Percentiles rank a stretch among this genome's conserved stretches.
Conservation (phyloP, 1,140 invertebrate species). For the Drosophila subobscura region DNA sequence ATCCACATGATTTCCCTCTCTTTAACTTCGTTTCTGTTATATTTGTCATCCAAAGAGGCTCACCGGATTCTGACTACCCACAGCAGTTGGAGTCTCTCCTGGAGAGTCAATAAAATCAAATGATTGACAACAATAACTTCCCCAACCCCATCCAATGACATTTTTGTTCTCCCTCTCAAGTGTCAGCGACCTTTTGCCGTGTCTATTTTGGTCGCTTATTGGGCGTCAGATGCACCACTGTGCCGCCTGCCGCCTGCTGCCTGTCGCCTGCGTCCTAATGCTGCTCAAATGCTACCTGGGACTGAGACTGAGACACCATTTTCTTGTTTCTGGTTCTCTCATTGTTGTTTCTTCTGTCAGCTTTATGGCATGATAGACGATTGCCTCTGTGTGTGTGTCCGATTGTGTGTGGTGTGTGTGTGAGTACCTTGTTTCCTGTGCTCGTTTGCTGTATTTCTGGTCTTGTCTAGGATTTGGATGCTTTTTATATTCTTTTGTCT, state of each 20-base stretch:
- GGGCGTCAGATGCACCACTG: slow-evolving; percentile 20
- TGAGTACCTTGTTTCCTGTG: slow-evolving; percentile 50
- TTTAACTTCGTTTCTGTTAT: no score
- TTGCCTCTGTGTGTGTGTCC: slow-evolving; percentile 32
- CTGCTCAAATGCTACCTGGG: slow-evolving; percentile 69
- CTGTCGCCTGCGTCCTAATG: slow-evolving; percentile 61
- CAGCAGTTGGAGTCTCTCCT: no score
- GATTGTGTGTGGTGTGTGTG: slow-evolving; percentile 22
- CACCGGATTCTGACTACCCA: no score
- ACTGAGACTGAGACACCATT: slow-evolving; percentile 64
- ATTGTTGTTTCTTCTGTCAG: slow-evolving; percentile 20
- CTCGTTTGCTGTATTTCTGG: slow-evolving; percentile 57
- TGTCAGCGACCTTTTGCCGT: slow-evolving; percentile 32
- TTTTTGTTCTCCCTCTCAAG: slow-evolving; percentile 11
- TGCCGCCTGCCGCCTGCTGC: slow-evolving; percentile 45
- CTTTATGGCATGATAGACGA: slow-evolving; percentile 36
- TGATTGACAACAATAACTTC: neutral
- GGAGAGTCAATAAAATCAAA: no score
- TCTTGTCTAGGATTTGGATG: slow-evolving; percentile 72
- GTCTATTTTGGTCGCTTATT: slow-evolving; percentile 26
- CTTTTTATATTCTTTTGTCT: slow-evolving; percentile 75
- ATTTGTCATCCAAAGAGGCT: no score
- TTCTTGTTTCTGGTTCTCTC: slow-evolving; percentile 52
- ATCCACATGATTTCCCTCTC: no score
- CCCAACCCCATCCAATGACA: neutral